A percentile compares a stretch with the other conserved stretches of the same genome.
phyloP scores from a whole-genome alignment of 2,888 invertebrate species.

The Drosophila sordidula region DNA sequence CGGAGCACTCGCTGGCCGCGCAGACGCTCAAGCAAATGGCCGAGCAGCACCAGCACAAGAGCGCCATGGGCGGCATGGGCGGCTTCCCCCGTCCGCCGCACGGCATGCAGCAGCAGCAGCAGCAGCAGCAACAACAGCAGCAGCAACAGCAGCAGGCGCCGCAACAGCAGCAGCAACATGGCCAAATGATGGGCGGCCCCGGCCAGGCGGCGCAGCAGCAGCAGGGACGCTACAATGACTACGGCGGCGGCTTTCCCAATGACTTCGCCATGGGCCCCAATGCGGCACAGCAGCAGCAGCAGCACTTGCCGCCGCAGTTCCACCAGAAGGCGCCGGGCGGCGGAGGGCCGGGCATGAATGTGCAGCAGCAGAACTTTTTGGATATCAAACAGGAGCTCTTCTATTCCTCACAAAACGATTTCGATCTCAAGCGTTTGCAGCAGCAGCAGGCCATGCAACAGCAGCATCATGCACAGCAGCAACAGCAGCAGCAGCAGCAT shows the following conservation, averaged over 20 bases:
- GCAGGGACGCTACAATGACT: constrained; percentile 87
- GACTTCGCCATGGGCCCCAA: constrained; percentile 85
- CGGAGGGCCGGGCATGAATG: constrained; percentile 65
- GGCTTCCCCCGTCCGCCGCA: constrained; percentile 85
- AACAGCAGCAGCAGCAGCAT: constrained; percentile 75
- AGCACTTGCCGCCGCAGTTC: constrained; percentile 80
- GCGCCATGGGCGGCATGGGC: constrained; percentile 88
- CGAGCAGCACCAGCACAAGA: constrained; percentile 97
- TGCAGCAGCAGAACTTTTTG: constrained; percentile 86
- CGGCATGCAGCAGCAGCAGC: constrained; percentile 82
- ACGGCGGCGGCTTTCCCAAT: constrained; percentile 86
- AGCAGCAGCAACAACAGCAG: constrained; percentile 85
- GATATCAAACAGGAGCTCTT: constrained; percentile 87
- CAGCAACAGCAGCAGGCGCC: constrained; percentile 70
- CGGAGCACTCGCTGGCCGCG: constrained; percentile 94
- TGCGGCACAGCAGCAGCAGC: constrained; percentile 75
- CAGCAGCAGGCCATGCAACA: constrained; percentile 85
- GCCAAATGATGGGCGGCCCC: constrained; percentile 80
- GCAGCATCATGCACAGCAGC: constrained; percentile 62
- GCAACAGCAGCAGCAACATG: constrained; percentile 85
- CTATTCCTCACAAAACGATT: constrained; percentile 85
- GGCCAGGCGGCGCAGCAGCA: constrained; percentile 58
- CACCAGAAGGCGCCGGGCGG: constrained; percentile 84
- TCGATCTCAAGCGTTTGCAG: constrained; percentile 85
- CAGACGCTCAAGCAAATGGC: constrained; percentile 98